Evolutionary conservation across 1,140 invertebrate genomes (phyloP).

Genomic region (Campoletis sonorensis): DNA sequence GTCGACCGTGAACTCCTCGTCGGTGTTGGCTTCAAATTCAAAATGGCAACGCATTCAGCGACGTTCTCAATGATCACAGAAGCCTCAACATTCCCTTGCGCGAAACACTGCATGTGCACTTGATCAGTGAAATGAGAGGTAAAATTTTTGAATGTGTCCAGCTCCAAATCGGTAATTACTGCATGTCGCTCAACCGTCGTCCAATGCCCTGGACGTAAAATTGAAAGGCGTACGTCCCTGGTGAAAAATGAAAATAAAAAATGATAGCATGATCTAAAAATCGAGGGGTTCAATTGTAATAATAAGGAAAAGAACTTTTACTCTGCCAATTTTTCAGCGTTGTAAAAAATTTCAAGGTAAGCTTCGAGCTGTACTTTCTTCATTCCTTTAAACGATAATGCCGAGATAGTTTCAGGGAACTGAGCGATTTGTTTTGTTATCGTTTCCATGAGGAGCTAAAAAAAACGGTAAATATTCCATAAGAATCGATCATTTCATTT

Average conservation of each 20-base stretch:
- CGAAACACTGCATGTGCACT: constrained; percentile 82
- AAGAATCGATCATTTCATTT: no score
- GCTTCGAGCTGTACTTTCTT: no score
- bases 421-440: no score
- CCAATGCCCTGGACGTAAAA: constrained; percentile 80
- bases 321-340: no score
- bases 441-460: no score
- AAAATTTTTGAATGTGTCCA: constrained; percentile 80
- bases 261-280: no score
- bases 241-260: constrained; percentile 53
- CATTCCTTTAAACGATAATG: no score
- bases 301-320: no score
- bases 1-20: constrained; percentile 66
- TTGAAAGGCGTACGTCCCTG: constrained; percentile 81
- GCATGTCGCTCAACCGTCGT: constrained; percentile 81
- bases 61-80: constrained; percentile 79
- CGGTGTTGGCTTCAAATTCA: constrained; percentile 62
- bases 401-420: no score
- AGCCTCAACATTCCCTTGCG: constrained; percentile 86
- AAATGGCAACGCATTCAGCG: constrained; percentile 60
- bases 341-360: no score
- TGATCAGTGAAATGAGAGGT: constrained; percentile 78
- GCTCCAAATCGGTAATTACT: constrained; percentile 79
- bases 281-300: no score
- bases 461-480: no score